phyloP scores from a whole-genome alignment of 2,888 invertebrate species.

The Ceraclea dissimilis region DNA sequence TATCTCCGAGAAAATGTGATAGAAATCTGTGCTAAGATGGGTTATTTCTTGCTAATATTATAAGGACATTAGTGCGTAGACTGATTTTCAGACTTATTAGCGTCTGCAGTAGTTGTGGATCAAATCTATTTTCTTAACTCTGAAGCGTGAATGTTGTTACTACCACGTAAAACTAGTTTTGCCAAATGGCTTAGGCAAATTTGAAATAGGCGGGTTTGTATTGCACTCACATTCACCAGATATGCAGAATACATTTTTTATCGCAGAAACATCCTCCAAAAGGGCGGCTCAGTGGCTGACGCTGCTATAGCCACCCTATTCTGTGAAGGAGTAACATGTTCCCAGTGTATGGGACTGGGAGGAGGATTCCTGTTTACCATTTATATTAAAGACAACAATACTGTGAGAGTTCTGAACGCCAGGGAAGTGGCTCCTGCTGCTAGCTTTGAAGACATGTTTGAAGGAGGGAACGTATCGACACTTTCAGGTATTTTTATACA shows the following conservation, averaged over 20 bases:
- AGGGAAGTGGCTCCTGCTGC: conserved; percentile 68
- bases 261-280: conserved; percentile 56
- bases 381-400: conserved; percentile 56
- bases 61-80: too few species aligned
- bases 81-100: too few species aligned
- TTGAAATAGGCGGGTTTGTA: too few species aligned
- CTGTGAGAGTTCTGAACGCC: conserved; percentile 60
- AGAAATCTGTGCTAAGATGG: too few species aligned
- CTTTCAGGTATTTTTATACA: conserved; percentile 26
- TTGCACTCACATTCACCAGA: too few species aligned
- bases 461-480: conserved; percentile 42
- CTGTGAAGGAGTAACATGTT: conserved; percentile 77
- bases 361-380: conserved; percentile 84
- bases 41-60: too few species aligned
- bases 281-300: conserved; percentile 74
- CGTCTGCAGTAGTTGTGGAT: too few species aligned
- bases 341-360: conserved; percentile 81
- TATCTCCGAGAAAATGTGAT: too few species aligned
- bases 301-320: conserved; percentile 79
- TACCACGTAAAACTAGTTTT: too few species aligned
- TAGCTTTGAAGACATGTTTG: conserved; percentile 63
- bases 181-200: too few species aligned
- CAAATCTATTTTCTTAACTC: too few species aligned
- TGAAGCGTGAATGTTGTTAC: too few species aligned
- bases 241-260: not conserved